Conservation (phyloP, 2,888 invertebrate genomes). For the Gibbula magus region DNA sequence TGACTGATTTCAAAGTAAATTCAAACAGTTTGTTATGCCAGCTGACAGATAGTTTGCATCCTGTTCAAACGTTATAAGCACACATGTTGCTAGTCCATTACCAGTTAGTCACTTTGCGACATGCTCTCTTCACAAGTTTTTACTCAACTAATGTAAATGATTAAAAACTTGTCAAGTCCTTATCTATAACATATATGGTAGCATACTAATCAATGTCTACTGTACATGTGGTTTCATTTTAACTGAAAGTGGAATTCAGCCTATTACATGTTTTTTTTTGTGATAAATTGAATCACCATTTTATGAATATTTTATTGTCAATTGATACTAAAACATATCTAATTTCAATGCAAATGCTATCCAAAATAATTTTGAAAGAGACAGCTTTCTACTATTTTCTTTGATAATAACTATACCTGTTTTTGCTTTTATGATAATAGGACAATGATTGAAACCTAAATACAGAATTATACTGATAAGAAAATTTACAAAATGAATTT, state of each 20-base stretch:
- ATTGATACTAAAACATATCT: too few relatives aligned
- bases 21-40: neutral
- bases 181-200: neutral
- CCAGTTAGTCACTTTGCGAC: neutral
- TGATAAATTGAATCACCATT: neutral
- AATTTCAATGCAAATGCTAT: too few relatives aligned
- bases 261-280: too few relatives aligned
- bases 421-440: neutral
- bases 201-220: too few relatives aligned
- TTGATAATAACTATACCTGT: too few relatives aligned
- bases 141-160: neutral
- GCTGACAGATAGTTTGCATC: too few relatives aligned
- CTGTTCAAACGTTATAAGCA: neutral
- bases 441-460: neutral
- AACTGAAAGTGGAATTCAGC: too few relatives aligned
- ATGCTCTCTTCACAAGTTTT: neutral
- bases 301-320: neutral
- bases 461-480: neutral
- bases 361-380: neutral
- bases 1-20: conserved; percentile 17
- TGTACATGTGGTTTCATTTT: too few relatives aligned
- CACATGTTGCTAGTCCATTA: neutral
- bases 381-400: too few relatives aligned
- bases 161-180: neutral
- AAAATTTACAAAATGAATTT: neutral